A percentile compares a stretch with the other conserved stretches of the same genome.
These are phyloP conservation scores for Machimus atricapillus DNA, from an alignment of 2,888 invertebrate genomes.

Conservation along the genomic window DNA sequence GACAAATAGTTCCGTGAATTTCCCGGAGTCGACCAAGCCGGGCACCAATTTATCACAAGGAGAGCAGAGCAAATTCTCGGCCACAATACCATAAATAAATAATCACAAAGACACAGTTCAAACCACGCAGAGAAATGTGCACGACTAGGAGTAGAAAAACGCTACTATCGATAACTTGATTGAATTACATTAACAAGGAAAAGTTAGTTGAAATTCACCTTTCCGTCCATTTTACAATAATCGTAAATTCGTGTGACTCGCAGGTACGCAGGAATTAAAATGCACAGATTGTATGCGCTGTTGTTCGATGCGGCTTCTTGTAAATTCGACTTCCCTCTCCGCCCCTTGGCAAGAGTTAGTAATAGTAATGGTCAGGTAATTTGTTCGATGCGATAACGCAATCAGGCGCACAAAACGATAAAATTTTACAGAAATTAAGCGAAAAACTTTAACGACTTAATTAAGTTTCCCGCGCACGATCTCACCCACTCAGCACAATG, in stretches of 20 bases:
- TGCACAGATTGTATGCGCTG: slow-evolving; percentile 40
- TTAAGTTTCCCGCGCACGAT: slow-evolving; percentile 39
- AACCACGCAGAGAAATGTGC: neutral
- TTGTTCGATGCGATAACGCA: neutral
- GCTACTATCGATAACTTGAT: neutral
- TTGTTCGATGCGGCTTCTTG: slow-evolving; percentile 22
- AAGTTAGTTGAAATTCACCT: slow-evolving; percentile 46
- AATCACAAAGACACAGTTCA: neutral
- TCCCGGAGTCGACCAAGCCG: neutral
- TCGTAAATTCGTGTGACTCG: slow-evolving; percentile 14
- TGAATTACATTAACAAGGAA: slow-evolving; percentile 16
- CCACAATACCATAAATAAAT: neutral
- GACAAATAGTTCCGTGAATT: slow-evolving; percentile 18
- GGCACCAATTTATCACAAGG: neutral
- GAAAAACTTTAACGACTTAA: slow-evolving; percentile 19
- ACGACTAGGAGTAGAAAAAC: neutral
- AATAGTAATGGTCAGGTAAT: neutral
- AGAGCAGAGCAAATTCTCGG: neutral
- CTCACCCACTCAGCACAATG: slow-evolving; percentile 40
- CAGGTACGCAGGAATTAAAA: slow-evolving; percentile 37
- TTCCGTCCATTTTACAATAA: slow-evolving; percentile 44
- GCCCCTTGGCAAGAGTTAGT: neutral
- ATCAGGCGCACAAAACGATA: neutral
- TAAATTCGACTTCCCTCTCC: neutral
- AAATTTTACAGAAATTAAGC: slow-evolving; percentile 27